Conservation (phyloP, 2,888 invertebrate species). For the Plutella xylostella region DNA sequence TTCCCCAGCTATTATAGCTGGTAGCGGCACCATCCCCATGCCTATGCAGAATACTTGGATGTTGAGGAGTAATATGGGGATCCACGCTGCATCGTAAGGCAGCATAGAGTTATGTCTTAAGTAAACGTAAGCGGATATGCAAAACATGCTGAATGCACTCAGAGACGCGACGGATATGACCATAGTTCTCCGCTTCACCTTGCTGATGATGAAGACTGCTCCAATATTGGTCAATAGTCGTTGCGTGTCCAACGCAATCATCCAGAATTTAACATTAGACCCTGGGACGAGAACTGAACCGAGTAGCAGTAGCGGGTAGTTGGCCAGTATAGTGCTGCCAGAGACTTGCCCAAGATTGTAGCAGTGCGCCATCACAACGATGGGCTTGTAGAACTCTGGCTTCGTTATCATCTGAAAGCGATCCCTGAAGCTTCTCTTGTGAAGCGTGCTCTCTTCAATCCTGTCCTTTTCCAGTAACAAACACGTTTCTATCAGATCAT, state of each 20-base stretch:
- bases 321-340: conserved; percentile 75
- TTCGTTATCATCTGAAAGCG: conserved; percentile 29
- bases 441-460: conserved; percentile 17
- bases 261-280: conserved; percentile 72
- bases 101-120: conserved; percentile 26
- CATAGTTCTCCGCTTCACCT: conserved; percentile 68
- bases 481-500: conserved; percentile 38
- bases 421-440: conserved; percentile 12
- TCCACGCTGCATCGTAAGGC: conserved; percentile 40
- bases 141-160: conserved; percentile 64
- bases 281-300: conserved; percentile 63
- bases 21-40: conserved; percentile 72
- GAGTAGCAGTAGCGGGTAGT: conserved; percentile 74
- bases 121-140: conserved; percentile 54
- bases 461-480: conserved; percentile 24
- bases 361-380: conserved; percentile 68
- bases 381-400: conserved; percentile 66
- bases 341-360: conserved; percentile 74
- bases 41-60: conserved; percentile 66
- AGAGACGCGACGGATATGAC: conserved; percentile 69
- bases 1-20: conserved; percentile 78
- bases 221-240: conserved; percentile 68
- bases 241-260: conserved; percentile 72
- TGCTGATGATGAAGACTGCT: conserved; percentile 70
- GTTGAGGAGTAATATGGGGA: conserved; percentile 58